Percentiles rank a stretch among this genome's conserved stretches.
Evolutionary conservation across 23 tunicate species (phyloP).

Genomic region (Styela clava): DNA sequence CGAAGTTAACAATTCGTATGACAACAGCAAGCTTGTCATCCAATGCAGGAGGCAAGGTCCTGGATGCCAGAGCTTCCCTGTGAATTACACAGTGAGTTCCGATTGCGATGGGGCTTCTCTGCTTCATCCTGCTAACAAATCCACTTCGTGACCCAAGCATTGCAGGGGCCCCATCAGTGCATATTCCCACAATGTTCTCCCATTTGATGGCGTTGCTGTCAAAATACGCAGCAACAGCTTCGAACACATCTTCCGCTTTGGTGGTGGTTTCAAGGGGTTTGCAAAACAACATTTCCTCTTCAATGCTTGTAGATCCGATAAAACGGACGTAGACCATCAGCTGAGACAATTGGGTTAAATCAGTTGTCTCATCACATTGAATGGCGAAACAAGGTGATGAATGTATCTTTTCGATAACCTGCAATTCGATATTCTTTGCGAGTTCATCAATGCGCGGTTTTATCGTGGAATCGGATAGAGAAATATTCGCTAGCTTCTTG

Average conservation of each 20-base stretch:
- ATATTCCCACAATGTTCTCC: slow-evolving; percentile 40
- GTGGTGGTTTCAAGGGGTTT: slow-evolving; percentile 45
- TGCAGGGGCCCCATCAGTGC: too few species aligned
- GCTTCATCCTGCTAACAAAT: slow-evolving; percentile 19
- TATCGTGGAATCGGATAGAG: too few species aligned
- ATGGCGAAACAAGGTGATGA: slow-evolving; percentile 29
- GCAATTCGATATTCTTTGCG: slow-evolving; percentile 35
- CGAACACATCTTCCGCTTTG: too few species aligned
- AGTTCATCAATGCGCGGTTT: slow-evolving; percentile 43
- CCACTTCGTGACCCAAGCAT: too few species aligned
- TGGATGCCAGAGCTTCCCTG: slow-evolving; percentile 23
- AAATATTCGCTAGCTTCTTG: slow-evolving; percentile 33
- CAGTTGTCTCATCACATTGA: too few species aligned
- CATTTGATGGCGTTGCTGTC: slow-evolving; percentile 19
- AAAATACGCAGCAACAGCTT: slow-evolving; percentile 25
- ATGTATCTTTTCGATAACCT: slow-evolving; percentile 14
- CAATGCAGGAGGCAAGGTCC: slow-evolving; percentile 19
- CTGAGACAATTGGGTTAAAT: slow-evolving; percentile 4
- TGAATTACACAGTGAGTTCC: slow-evolving; percentile 39
- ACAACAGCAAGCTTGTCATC: slow-evolving; percentile 28
- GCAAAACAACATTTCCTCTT: slow-evolving; percentile 40
- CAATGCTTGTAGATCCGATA: slow-evolving; percentile 20
- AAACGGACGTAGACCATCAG: slow-evolving; percentile 13
- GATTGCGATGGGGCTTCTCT: slow-evolving; percentile 32
- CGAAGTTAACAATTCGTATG: slow-evolving; percentile 27